Evolutionary conservation across 2,888 invertebrate species (phyloP).

Genomic region (Caenorhabditis auriculariae): DNA sequence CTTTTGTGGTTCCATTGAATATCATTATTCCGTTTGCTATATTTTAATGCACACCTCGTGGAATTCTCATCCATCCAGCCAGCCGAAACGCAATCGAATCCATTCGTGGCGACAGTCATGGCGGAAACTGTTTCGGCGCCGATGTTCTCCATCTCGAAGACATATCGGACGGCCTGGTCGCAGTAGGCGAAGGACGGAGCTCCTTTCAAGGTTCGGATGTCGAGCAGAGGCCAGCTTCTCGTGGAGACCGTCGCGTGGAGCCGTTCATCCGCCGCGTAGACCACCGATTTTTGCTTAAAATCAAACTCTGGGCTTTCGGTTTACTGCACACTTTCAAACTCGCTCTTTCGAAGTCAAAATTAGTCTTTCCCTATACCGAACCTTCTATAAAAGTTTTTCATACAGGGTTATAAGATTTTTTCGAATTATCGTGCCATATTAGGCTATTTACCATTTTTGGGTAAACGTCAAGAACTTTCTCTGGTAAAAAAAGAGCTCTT

Average conservation of each 20-base stretch:
- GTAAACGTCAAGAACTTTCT: too few species aligned
- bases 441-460: too few species aligned
- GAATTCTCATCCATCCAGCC: constrained; percentile 5
- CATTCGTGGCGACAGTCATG: constrained; percentile 37
- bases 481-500: too few species aligned
- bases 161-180: constrained; percentile 31
- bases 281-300: constrained; percentile 32
- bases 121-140: constrained; percentile 35
- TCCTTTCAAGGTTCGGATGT: constrained; percentile 24
- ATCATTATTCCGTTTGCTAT: too few species aligned
- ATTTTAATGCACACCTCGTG: background rate
- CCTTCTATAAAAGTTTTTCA: too few species aligned
- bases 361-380: too few species aligned
- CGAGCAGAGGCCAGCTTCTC: constrained; percentile 47
- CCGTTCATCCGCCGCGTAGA: constrained; percentile 40
- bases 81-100: constrained; percentile 27
- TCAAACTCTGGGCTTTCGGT: background rate
- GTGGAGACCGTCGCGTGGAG: constrained; percentile 36
- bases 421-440: too few species aligned
- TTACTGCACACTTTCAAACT: too few species aligned
- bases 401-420: too few species aligned
- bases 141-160: constrained; percentile 39
- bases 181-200: constrained; percentile 22
- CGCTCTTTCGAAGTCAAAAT: too few species aligned
- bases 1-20: too few species aligned